Conservation (phyloP, 2,113 vertebrate species). For the Noturus placidus region DNA sequence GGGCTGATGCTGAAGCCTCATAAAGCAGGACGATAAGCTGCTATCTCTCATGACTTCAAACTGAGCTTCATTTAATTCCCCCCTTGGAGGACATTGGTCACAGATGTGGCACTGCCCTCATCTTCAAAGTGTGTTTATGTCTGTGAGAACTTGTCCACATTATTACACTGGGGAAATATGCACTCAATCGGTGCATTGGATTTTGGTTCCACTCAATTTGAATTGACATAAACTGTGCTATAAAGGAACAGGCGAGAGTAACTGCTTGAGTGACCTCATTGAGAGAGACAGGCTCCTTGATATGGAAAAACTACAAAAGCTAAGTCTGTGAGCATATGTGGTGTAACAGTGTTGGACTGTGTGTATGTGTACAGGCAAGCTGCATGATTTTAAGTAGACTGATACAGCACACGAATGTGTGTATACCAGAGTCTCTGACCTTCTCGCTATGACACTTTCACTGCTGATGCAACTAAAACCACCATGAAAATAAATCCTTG, state of each 20-base stretch:
- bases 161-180: conserved; percentile 67
- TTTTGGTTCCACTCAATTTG: conserved; percentile 64
- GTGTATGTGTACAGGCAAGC: conserved; percentile 34
- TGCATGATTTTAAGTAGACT: conserved; percentile 37
- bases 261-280: conserved; percentile 49
- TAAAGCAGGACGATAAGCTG: conserved; percentile 36
- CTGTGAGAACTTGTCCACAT: conserved; percentile 43
- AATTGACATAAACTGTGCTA: conserved; percentile 64
- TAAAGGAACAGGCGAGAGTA: conserved; percentile 43
- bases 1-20: conserved; percentile 35
- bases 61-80: conserved; percentile 33
- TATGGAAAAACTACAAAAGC: conserved; percentile 44
- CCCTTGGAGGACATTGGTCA: conserved; percentile 34
- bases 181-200: conserved; percentile 58
- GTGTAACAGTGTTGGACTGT: conserved; percentile 12
- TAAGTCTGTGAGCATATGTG: conserved; percentile 20
- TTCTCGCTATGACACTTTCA: conserved; percentile 66
- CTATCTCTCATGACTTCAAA: conserved; percentile 42
- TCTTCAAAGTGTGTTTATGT: conserved; percentile 31
- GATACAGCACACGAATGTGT: conserved; percentile 42
- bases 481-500: conserved; percentile 67
- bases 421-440: conserved; percentile 61
- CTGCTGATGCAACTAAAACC: conserved; percentile 67
- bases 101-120: conserved; percentile 24
- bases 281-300: conserved; percentile 56